These are phyloP conservation scores for Tenodera sinensis DNA, from an alignment of 2,888 invertebrate species.

Conservation along the genomic window DNA sequence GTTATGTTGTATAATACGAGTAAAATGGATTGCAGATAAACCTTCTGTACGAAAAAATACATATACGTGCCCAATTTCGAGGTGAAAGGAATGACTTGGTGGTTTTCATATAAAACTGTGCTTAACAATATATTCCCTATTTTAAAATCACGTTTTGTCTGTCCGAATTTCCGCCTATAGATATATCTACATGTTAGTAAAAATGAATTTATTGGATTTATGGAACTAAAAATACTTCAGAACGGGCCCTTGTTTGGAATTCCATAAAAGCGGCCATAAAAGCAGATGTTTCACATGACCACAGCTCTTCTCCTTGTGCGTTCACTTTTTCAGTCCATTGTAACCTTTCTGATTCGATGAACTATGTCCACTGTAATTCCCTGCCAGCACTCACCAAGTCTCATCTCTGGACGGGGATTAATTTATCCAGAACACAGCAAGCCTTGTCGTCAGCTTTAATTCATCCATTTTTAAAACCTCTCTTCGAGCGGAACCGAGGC, in stretches of 20 bases:
- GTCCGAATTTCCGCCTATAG: too few species aligned
- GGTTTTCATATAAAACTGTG: too few species aligned
- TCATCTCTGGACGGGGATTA: background rate
- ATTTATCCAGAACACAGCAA: background rate
- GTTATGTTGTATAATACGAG: too few species aligned
- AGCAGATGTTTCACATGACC: background rate
- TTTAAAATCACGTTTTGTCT: too few species aligned
- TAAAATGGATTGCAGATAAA: too few species aligned
- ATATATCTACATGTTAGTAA: too few species aligned
- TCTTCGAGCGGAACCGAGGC: background rate
- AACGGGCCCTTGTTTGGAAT: background rate
- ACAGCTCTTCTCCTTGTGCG: background rate
- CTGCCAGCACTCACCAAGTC: background rate
- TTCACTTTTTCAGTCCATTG: background rate
- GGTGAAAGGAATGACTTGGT: too few species aligned
- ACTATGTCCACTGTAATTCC: background rate
- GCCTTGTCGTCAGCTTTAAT: background rate
- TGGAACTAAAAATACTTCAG: background rate
- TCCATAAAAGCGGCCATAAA: background rate
- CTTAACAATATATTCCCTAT: too few species aligned
- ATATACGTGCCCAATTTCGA: too few species aligned
- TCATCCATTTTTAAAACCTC: background rate
- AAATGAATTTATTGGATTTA: too few species aligned
- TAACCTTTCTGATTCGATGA: background rate
- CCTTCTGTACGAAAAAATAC: too few species aligned